Evolutionary conservation across 2,113 vertebrate genomes (phyloP), one percentile per base, ranked within the genome.

Genomic region (Cinclus cinclus): DNA sequence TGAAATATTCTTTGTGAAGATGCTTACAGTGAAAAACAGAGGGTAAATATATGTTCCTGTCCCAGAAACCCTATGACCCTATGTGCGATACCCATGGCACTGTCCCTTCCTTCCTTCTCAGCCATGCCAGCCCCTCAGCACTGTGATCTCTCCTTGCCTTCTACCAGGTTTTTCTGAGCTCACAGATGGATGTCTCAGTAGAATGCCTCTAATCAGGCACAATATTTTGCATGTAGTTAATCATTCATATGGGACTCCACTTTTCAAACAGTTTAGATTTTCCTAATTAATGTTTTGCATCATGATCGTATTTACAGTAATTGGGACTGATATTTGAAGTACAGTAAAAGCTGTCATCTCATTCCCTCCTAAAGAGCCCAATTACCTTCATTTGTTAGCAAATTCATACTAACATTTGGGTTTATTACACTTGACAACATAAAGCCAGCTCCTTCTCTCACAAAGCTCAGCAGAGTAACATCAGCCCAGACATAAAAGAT

Each of bases 261-360:
- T 95, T 94, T 89, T 93, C 94, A 93, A 96, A 93, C 90, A 71
- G 92, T 93, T 97, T 77, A 95, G 92, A 94, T 95, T 96, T 95
- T 95, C 92, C 86, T 97, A 97, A 96, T 97, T 97, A 96, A 96
- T 95, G 96, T 97, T 97, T 97, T 96, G 92, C 96, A 97, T 94
- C 88, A 83, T 93, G 94, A 94, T 97, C 69, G 9, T 95, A 97
- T 97, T 97, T 97, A 97, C 94, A 97, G 96, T 97, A 97, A 97
- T 96, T 97, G 96, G 95, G 64, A 92, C 83, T 95, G 95, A 96
- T 95, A 95, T 95, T 95, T 95, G 90, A 95, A 97, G 95, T 97
- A 97, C 96, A 97, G 96, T 97, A 97, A 96, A 97, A 94, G 89
- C 95, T 97, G 96, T 95, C 96, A 94, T 96, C 88, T 96, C 92